phyloP scores from a whole-genome alignment of 1,140 invertebrate species.

The Megalopta genalis region DNA sequence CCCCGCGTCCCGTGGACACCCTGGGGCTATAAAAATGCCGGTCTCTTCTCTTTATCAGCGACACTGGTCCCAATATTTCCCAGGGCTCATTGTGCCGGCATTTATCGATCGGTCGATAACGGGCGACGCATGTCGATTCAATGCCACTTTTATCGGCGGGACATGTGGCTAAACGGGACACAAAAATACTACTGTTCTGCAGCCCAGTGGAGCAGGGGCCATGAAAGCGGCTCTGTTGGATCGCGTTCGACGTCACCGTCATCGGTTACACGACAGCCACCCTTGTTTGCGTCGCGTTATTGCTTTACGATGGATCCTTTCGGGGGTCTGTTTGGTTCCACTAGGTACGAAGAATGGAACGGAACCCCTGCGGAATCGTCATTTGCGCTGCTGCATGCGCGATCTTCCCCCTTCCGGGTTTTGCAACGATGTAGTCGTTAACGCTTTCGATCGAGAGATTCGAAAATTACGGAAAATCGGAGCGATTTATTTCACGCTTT shows the following conservation, averaged over 20 bases:
- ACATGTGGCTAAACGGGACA: constrained; percentile 52
- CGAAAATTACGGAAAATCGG: too few relatives aligned
- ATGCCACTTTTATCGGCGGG: constrained; percentile 44
- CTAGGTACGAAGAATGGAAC: not conserved
- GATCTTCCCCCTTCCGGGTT: too few relatives aligned
- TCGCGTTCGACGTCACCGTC: not conserved
- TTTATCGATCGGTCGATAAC: constrained; percentile 56
- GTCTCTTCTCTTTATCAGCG: constrained; percentile 30
- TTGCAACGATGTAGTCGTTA: too few relatives aligned
- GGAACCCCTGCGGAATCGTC: not conserved
- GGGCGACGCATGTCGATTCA: constrained; percentile 11
- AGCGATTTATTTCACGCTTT: too few relatives aligned
- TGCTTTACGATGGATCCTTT: constrained; percentile 37
- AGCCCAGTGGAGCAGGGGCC: constrained; percentile 17
- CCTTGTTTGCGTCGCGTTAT: constrained; percentile 51
- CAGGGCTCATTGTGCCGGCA: constrained; percentile 39
- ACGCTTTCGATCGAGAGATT: too few relatives aligned
- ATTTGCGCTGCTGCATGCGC: too few relatives aligned
- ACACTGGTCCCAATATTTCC: constrained; percentile 40
- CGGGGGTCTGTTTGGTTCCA: not conserved
- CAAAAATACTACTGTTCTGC: constrained; percentile 71
- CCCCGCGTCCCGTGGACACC: constrained; percentile 9
- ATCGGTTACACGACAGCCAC: constrained; percentile 38
- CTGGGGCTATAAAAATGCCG: constrained; percentile 41
- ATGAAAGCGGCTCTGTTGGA: constrained; percentile 63